Percentiles rank a stretch among this genome's conserved stretches.
These are phyloP conservation scores for Paramisgurnus dabryanus DNA, from an alignment of 2,113 vertebrate genomes.

Conservation along the genomic window DNA sequence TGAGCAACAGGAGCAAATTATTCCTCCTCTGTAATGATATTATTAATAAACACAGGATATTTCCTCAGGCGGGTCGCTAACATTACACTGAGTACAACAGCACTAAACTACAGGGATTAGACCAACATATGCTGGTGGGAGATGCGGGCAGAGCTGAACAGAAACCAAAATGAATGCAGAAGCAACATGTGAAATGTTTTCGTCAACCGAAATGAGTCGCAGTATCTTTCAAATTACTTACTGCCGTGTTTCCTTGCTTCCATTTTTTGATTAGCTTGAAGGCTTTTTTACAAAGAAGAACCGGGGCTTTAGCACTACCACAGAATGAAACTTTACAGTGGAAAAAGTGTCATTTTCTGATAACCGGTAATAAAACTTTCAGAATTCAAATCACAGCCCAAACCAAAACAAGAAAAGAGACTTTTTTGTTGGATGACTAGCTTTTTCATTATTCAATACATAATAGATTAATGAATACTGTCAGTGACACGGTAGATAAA, in stretches of 20 bases:
- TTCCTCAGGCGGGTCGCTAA: constrained; percentile 29
- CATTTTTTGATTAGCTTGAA: background rate
- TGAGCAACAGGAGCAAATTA: no score
- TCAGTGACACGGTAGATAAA: constrained; percentile 11
- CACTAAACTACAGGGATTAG: background rate
- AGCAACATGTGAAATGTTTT: constrained; percentile 44
- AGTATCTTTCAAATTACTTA: constrained; percentile 11
- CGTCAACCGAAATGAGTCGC: constrained; percentile 46
- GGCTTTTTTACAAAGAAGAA: background rate
- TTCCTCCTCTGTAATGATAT: constrained; percentile 19
- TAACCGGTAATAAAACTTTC: background rate
- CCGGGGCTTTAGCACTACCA: background rate
- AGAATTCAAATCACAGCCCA: constrained; percentile 2
- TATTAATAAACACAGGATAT: constrained; percentile 38
- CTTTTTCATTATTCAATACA: constrained; percentile 35
- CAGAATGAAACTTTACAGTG: background rate
- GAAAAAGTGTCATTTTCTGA: background rate
- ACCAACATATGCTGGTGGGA: constrained; percentile 31
- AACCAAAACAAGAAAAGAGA: background rate
- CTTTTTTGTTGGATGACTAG: constrained; percentile 25
- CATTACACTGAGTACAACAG: constrained; percentile 16
- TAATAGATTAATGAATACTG: constrained; percentile 17
- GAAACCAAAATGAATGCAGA: constrained; percentile 13
- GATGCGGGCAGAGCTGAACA: constrained; percentile 20
- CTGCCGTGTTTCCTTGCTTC: background rate